Evolutionary conservation across 2,888 invertebrate species (phyloP).

Genomic region (Rhingia rostrata): DNA sequence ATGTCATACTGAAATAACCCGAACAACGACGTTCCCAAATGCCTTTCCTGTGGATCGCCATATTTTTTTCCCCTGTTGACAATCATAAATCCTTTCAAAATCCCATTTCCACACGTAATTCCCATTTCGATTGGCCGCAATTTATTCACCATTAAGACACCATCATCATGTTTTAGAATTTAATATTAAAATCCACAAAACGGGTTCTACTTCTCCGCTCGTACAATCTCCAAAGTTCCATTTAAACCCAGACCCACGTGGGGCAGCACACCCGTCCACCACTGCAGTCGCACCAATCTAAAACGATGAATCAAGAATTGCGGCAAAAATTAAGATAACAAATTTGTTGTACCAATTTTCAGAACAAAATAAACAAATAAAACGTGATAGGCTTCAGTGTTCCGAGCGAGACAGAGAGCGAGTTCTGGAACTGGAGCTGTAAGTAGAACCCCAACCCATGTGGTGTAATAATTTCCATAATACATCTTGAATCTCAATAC

Average conservation of each 20-base stretch:
- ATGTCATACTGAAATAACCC: too few relatives aligned
- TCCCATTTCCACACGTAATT: too few relatives aligned
- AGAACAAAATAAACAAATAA: constrained; percentile 71
- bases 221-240: constrained; percentile 14
- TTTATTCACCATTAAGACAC: too few relatives aligned
- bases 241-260: constrained; percentile 29
- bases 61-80: too few relatives aligned
- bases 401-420: background rate
- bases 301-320: constrained; percentile 73
- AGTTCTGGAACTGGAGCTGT: background rate
- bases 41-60: too few relatives aligned
- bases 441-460: background rate
- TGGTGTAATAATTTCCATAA: constrained; percentile 60
- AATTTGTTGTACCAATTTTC: constrained; percentile 69
- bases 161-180: too few relatives aligned
- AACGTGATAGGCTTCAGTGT: constrained; percentile 63
- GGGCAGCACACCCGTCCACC: background rate
- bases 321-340: constrained; percentile 75
- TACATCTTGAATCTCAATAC: constrained; percentile 43
- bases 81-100: too few relatives aligned
- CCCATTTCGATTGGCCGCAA: too few relatives aligned
- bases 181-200: constrained; percentile 7
- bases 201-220: constrained; percentile 2
- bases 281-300: constrained; percentile 54
- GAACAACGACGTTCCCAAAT: too few relatives aligned